Base-by-base conservation (phyloP, 2,888 invertebrate species). In the Pristionchus maxplancki region DNA sequence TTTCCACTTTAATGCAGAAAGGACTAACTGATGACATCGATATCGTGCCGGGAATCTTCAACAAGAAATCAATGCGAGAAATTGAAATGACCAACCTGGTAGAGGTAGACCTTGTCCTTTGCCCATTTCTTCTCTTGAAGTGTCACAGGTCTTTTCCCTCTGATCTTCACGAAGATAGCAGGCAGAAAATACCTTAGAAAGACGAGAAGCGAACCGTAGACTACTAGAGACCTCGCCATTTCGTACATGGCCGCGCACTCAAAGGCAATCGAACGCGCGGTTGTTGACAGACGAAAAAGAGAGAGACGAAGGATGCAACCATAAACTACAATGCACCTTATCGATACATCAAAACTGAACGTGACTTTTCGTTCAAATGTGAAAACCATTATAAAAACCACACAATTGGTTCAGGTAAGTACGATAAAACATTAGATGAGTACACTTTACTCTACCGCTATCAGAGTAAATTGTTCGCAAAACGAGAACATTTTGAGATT, bases 1-100 rank as follows among this genome's bases (percentile, higher is more conserved):
- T 40, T n/a, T 88, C 88, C 0, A 88, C 81, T 81, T 88, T 88
- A 31, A 88, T 34, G 62, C 88, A 88, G 81, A 88, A 88, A 15
- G 88, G 88, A 62, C 78, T 81, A 3, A 81, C 28, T 6, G 62
- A 62, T 9, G 87, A 62, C 67, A 87, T 62, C 1, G 28, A 28
- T 8, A 20, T 44, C 17, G 44, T 81, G 1, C 81, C 81, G 11
- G 44, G 15, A 0, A 81, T 48, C 81, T 81, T 1, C 6, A 48
- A 48, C 11, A 44, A 8, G 17, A 8, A 31, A 11, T 71, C 31
- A 71, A 20, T 17, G 17, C 15, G 31, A 71, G 9, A 15, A 71
- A 71, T 20, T 15, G 64, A 67, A 17, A 15, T 24, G 13, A 8
- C 37, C 17, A 28, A 48, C 81, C 81, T 81, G 81, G 20, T 81